Percentiles rank a stretch among this genome's conserved stretches.
These are phyloP conservation scores for Porites divaricata DNA, from an alignment of 92 coral and sea anemone species.

Conservation along the genomic window DNA sequence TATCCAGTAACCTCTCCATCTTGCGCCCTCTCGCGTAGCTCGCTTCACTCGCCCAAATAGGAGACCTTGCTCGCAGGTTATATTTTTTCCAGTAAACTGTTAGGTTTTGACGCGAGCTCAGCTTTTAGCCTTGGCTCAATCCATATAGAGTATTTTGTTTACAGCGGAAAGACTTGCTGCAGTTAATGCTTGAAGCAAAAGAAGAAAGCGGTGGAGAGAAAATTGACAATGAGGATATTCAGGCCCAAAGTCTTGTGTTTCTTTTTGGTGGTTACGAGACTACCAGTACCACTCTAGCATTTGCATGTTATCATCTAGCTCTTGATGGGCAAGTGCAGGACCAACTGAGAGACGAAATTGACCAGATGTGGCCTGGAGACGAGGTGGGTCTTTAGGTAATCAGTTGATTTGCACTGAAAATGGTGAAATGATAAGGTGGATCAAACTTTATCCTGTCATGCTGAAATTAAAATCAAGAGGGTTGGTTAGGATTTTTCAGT, in stretches of 20 bases:
- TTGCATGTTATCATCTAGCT: slow-evolving; percentile 37
- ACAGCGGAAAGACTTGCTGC: slow-evolving; percentile 36
- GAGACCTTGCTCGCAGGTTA: no score
- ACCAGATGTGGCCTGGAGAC: slow-evolving; percentile 31
- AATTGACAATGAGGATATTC: slow-evolving; percentile 36
- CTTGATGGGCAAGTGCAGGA: slow-evolving; percentile 32
- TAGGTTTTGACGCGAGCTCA: no score
- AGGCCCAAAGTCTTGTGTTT: slow-evolving; percentile 24
- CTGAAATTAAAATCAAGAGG: no score
- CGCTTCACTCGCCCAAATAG: no score
- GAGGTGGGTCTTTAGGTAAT: slow-evolving; percentile 8
- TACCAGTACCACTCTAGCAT: slow-evolving; percentile 34
- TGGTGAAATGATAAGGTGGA: no score
- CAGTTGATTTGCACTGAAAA: no score
- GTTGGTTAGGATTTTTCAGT: no score
- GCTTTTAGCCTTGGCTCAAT: no score
- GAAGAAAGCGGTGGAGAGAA: slow-evolving; percentile 28
- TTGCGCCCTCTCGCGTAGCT: no score
- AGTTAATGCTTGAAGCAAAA: slow-evolving; percentile 43
- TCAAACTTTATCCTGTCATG: no score
- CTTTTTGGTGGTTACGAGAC: slow-evolving; percentile 43
- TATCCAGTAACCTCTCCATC: no score
- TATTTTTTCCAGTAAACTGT: no score
- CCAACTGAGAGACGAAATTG: slow-evolving; percentile 41
- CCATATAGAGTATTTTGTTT: background rate